Conservation (phyloP, 2,888 invertebrate species). For the Calliphora vomitoria region DNA sequence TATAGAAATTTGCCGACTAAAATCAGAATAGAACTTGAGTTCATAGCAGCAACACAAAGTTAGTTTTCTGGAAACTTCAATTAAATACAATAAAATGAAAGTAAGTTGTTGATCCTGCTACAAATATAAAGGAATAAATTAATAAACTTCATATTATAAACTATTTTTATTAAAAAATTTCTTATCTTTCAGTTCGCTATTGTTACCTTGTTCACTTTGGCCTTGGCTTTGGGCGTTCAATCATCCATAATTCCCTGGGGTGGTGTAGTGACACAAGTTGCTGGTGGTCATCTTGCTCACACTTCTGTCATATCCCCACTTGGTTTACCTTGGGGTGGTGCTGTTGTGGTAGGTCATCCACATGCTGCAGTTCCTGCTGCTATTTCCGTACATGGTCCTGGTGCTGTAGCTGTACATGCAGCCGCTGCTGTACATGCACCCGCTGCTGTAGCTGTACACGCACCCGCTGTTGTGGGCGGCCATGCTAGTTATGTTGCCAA, state of each 20-base stretch:
- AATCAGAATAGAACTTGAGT: conserved; percentile 73
- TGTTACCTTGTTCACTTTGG: conserved; percentile 80
- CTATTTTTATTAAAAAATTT: not conserved
- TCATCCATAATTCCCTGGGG: conserved; percentile 80
- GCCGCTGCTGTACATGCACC: not conserved
- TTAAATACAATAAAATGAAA: conserved; percentile 78
- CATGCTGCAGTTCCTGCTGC: not conserved
- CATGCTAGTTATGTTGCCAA: conserved; percentile 32
- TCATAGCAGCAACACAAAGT: conserved; percentile 64
- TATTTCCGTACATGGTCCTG: not conserved
- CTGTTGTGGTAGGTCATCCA: conserved; percentile 59
- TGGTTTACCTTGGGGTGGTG: conserved; percentile 61
- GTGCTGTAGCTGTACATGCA: conserved; percentile 39
- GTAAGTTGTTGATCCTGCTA: conserved; percentile 74
- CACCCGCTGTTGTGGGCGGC: conserved; percentile 44
- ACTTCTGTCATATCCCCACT: conserved; percentile 77
- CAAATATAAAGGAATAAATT: not conserved
- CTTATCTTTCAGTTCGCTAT: conserved; percentile 78
- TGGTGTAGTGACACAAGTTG: conserved; percentile 74
- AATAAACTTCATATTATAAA: not conserved
- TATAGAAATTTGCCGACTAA: conserved; percentile 62
- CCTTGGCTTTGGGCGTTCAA: conserved; percentile 81
- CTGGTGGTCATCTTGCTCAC: conserved; percentile 78
- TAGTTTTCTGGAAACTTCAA: conserved; percentile 71
- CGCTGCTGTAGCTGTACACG: conserved; percentile 41